Evolutionary conservation across 2,888 invertebrate species (phyloP).

Genomic region (Phyllotreta striolata): DNA sequence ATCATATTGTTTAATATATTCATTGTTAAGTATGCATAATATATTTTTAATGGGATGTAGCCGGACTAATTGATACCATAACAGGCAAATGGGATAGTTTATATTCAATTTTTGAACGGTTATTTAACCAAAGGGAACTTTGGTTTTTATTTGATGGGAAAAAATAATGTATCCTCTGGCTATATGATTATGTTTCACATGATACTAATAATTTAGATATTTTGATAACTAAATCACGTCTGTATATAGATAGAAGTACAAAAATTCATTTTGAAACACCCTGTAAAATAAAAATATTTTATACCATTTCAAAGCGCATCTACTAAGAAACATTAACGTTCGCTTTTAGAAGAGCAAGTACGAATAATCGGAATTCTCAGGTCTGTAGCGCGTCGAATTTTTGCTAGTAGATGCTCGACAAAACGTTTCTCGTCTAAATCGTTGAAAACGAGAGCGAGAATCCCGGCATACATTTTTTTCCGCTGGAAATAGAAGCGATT

Average conservation of each 20-base stretch:
- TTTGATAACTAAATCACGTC: too few relatives aligned
- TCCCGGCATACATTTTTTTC: conserved; percentile 24
- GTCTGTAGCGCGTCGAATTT: not conserved
- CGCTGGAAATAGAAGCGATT: conserved; percentile 41
- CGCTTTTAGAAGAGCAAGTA: too few relatives aligned
- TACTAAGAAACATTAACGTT: too few relatives aligned
- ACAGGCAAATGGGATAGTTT: conserved; percentile 12
- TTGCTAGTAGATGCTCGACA: not conserved
- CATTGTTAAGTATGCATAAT: conserved; percentile 36
- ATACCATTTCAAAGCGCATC: too few relatives aligned
- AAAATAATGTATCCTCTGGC: not conserved
- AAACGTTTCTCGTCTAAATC: conserved; percentile 10
- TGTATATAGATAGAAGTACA: too few relatives aligned
- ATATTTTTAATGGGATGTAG: conserved; percentile 32
- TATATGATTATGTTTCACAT: too few relatives aligned
- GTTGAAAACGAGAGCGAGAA: conserved; percentile 30
- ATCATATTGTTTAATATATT: conserved; percentile 39
- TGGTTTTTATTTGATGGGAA: not conserved
- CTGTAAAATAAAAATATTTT: too few relatives aligned
- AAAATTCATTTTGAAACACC: too few relatives aligned
- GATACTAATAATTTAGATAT: too few relatives aligned
- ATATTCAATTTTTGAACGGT: not conserved
- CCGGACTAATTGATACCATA: conserved; percentile 21
- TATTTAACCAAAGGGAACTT: too few relatives aligned
- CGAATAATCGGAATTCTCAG: too few relatives aligned